Conservation (phyloP, 35 echinoderm and acorn worm species). For the Anneissia japonica region DNA sequence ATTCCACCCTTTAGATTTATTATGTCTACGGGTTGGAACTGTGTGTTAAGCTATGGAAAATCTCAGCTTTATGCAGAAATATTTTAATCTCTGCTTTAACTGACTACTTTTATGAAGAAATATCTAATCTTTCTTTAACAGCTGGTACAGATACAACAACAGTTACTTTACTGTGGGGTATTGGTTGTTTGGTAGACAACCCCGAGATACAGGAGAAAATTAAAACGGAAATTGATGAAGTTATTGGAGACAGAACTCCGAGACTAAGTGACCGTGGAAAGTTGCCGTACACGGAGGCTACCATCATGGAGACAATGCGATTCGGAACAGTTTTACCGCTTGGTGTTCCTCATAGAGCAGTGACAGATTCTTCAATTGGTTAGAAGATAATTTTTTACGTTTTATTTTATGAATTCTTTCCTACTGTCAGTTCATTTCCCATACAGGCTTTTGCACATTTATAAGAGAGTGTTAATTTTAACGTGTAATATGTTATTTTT, state of each 20-base stretch:
- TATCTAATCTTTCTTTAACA: not conserved
- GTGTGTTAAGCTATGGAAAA: not conserved
- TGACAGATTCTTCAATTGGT: not conserved
- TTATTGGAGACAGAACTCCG: slow-evolving; percentile 12
- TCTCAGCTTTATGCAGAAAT: not conserved
- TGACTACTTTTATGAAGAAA: slow-evolving; percentile 4
- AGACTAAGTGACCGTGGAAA: slow-evolving; percentile 1
- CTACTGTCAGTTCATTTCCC: not conserved
- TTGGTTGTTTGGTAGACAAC: slow-evolving; percentile 16
- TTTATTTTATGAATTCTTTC: not conserved
- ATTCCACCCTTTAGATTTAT: not conserved
- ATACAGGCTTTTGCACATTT: not conserved
- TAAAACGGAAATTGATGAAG: slow-evolving; percentile 4
- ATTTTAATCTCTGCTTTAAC: not conserved
- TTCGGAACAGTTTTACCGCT: not conserved
- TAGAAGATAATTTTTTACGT: not conserved
- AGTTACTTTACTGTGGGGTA: slow-evolving; percentile 11
- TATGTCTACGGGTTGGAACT: not conserved
- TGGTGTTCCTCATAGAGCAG: not conserved
- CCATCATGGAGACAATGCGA: not conserved
- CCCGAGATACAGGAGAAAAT: slow-evolving; percentile 31
- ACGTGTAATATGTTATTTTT: not conserved
- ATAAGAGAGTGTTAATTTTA: not conserved
- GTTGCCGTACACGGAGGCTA: not conserved
- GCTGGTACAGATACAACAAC: slow-evolving; percentile 35